These are phyloP conservation scores for Fragum whitleyi DNA, from an alignment of 2,888 invertebrate genomes.

Conservation along the genomic window DNA sequence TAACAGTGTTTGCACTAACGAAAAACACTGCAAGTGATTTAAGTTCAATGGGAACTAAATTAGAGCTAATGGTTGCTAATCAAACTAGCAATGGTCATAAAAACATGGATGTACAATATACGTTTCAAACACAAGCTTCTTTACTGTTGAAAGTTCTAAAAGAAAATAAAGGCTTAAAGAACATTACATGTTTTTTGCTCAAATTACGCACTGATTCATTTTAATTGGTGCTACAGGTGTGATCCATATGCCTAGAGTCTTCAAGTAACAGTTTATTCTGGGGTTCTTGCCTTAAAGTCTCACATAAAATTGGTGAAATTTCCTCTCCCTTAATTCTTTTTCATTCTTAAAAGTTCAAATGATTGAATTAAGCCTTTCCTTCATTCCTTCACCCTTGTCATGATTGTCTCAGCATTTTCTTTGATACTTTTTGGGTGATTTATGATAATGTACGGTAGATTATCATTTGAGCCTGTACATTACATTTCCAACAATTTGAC, in stretches of 20 bases:
- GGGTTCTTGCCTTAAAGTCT: not conserved
- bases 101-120: constrained; percentile 9
- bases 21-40: constrained; percentile 1
- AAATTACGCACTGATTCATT: constrained; percentile 1
- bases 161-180: not conserved
- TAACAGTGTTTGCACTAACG: not conserved
- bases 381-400: not conserved
- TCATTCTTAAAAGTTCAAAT: not conserved
- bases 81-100: not conserved
- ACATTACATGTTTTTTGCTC: constrained; percentile 5
- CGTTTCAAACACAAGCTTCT: not conserved
- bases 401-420: too few species aligned
- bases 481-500: too few species aligned
- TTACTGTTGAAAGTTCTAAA: constrained; percentile 4
- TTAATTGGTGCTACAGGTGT: constrained; percentile 19
- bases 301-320: constrained; percentile 4
- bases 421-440: too few species aligned
- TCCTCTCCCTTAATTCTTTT: not conserved
- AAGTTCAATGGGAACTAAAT: constrained; percentile 22
- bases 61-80: constrained; percentile 9
- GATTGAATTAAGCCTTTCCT: not conserved
- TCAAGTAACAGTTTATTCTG: not conserved
- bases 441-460: too few species aligned
- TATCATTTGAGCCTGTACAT: too few species aligned
- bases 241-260: not conserved